Base-by-base conservation (phyloP, 1,140 invertebrate genomes). In the Holcopasites calliopsidis region DNA sequence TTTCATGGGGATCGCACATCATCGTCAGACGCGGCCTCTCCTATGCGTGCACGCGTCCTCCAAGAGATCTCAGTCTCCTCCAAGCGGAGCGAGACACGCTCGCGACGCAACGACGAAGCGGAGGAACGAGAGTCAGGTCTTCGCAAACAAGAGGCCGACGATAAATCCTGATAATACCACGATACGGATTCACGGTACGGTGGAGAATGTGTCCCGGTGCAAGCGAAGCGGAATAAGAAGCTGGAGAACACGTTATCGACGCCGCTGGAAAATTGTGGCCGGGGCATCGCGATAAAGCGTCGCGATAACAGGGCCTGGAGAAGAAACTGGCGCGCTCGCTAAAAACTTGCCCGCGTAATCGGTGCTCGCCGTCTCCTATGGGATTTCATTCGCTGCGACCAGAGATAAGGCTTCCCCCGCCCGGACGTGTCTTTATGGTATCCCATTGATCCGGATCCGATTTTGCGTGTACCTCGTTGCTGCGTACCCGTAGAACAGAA, bases 401-500 rank as follows among this genome's bases (percentile, higher is more conserved):
- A 31, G 38, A 73, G 71, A 73, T 73, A 73, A 73, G 71, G 71
- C 38, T 73, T 73, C 71, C 60, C 71, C n/a, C n/a, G n/a, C n/a
- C n/a, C 61, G 71, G 71, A 73, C 61, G 71, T 65, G 61, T 73
- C 71, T 73, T 66, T 73, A 73, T 73, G 71, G 71, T 38, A 73
- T 73, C 71, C 71, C 71, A 73, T 73, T 73, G 71, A 73, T 73
- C 61, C 71, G 61, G 52, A 73, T 73, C 71, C 71, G 71, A 66
- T 73, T 65, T 55, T 65, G 31, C 50, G 71, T 35, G 61, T 65
- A 66, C 38, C 62, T 55, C 52, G 31, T 44, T 73, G n/a, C n/a
- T 66, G 50, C 66, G 35, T 54, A 65, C 64, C n/a, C 38, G 61
- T 6, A 5, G 3, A 16, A 31, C 13, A 49, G 57, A 11, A 8